Evolutionary conservation across 2,888 invertebrate genomes (phyloP).

Genomic region (Sinotaia quadrata): DNA sequence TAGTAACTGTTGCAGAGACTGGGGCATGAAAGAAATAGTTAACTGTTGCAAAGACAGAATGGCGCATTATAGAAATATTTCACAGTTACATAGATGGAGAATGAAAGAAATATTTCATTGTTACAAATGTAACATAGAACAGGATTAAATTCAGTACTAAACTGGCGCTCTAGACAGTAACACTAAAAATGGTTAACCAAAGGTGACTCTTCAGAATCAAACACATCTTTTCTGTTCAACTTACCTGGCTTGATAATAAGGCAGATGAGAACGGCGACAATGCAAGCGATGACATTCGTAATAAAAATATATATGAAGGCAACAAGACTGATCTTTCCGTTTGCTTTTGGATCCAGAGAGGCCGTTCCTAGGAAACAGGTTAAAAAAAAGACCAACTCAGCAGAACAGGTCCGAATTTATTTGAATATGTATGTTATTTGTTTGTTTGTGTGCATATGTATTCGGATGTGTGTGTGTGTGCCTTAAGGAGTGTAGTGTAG

Average conservation of each 20-base stretch:
- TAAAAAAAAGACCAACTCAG: neutral
- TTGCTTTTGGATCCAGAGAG: constrained; percentile 44
- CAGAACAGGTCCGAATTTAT: neutral
- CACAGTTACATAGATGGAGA: too few species aligned
- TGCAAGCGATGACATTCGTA: constrained; percentile 38
- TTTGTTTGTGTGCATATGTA: constrained; percentile 5
- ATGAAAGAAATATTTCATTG: too few species aligned
- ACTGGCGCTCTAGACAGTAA: too few species aligned
- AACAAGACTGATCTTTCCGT: constrained; percentile 42
- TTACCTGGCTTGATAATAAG: constrained; percentile 41
- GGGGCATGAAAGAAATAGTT: too few species aligned
- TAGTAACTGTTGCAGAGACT: too few species aligned
- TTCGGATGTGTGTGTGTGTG: constrained; percentile 15
- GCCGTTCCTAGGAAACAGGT: constrained; percentile 38
- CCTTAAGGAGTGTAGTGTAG: constrained; percentile 2
- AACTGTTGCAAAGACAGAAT: too few species aligned
- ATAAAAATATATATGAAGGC: constrained; percentile 38
- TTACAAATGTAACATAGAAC: too few species aligned
- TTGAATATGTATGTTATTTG: neutral
- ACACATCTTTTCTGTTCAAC: neutral
- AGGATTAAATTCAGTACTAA: too few species aligned
- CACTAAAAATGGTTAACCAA: too few species aligned
- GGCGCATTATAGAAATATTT: too few species aligned
- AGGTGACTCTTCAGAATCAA: too few species aligned
- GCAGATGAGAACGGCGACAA: constrained; percentile 38